Percentiles rank a stretch among this genome's conserved stretches.
phyloP scores from a whole-genome alignment of 1,140 invertebrate species.

The Cataglyphis hispanica region DNA sequence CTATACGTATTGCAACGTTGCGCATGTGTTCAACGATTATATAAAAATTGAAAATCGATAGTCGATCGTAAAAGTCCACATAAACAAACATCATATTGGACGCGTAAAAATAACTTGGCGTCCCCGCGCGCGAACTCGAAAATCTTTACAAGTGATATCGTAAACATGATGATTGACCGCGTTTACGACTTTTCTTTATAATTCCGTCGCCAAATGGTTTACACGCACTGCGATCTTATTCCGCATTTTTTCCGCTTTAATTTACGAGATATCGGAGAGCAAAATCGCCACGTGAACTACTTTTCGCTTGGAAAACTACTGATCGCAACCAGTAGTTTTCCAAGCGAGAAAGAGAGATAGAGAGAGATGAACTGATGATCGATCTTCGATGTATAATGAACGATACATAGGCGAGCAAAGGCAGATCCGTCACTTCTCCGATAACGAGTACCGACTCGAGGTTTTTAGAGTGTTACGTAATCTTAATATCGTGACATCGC shows the following conservation, averaged over 20 bases:
- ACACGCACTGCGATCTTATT: slow-evolving; percentile 43
- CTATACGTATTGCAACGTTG: neutral
- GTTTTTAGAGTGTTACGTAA: slow-evolving; percentile 80
- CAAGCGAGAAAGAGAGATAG: neutral
- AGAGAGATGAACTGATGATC: slow-evolving; percentile 1
- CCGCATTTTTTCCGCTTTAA: slow-evolving; percentile 37
- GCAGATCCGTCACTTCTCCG: slow-evolving; percentile 77
- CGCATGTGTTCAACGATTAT: neutral
- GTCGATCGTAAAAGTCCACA: neutral
- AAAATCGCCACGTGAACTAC: slow-evolving; percentile 27
- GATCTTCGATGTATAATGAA: neutral
- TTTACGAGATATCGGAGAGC: slow-evolving; percentile 34
- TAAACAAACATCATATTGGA: neutral
- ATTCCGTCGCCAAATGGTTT: slow-evolving; percentile 34
- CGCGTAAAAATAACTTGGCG: neutral
- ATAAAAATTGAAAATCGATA: neutral
- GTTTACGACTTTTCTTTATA: slow-evolving; percentile 51
- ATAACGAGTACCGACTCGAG: slow-evolving; percentile 80
- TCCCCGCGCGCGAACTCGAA: neutral
- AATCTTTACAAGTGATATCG: slow-evolving; percentile 49
- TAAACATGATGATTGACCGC: slow-evolving; percentile 46
- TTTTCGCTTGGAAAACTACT: slow-evolving; percentile 4
- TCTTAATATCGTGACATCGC: slow-evolving; percentile 79
- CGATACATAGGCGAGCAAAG: slow-evolving; percentile 1
- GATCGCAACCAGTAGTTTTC: slow-evolving; percentile 5